Percentiles rank a stretch among this genome's conserved stretches.
phyloP scores from a whole-genome alignment of 2,888 invertebrate species.

The Idaea aversata region DNA sequence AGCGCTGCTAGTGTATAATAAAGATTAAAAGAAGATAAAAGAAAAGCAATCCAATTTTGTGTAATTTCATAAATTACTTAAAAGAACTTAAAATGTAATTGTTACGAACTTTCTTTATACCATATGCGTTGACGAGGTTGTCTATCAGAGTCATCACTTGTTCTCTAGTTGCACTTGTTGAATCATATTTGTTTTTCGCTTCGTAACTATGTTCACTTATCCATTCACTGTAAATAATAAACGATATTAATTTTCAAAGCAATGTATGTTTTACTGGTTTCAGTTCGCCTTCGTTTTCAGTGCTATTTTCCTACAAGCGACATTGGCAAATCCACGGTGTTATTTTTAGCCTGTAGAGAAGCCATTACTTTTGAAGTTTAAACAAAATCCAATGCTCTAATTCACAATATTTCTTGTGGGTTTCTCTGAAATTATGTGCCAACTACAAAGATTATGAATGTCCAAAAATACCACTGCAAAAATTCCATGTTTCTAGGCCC shows the following conservation, averaged over 20 bases:
- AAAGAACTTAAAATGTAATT: slow-evolving; percentile 25
- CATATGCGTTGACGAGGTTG: slow-evolving; percentile 77
- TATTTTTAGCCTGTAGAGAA: too few relatives aligned
- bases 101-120: slow-evolving; percentile 78
- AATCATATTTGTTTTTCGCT: slow-evolving; percentile 84
- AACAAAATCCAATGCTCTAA: too few relatives aligned
- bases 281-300: too few relatives aligned
- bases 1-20: too few relatives aligned
- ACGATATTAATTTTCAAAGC: background rate
- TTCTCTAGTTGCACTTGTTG: slow-evolving; percentile 83
- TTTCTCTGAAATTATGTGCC: background rate
- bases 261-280: too few relatives aligned
- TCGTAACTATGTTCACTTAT: slow-evolving; percentile 84
- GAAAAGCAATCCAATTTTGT: too few relatives aligned
- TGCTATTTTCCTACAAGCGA: too few relatives aligned
- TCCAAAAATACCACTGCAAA: background rate
- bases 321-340: too few relatives aligned
- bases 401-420: background rate
- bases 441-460: too few relatives aligned
- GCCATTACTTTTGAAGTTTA: too few relatives aligned
- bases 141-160: slow-evolving; percentile 86
- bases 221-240: slow-evolving; percentile 82
- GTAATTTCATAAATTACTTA: too few relatives aligned
- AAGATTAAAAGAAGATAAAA: too few relatives aligned
- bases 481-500: background rate